Evolutionary conservation across 2,113 vertebrate species (phyloP).

Genomic region (Parus major): DNA sequence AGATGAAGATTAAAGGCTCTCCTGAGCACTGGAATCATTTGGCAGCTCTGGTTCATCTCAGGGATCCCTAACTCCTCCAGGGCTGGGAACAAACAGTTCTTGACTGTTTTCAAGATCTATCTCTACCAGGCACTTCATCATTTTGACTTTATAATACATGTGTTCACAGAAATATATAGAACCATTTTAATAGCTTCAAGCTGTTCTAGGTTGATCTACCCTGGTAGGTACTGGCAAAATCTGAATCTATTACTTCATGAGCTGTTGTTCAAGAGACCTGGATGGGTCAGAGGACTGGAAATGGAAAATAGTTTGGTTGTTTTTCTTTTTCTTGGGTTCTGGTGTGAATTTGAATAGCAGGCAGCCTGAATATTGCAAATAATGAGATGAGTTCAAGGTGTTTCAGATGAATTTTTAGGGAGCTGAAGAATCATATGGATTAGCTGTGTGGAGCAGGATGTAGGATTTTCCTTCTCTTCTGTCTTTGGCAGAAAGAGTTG

Average conservation of each 20-base stretch:
- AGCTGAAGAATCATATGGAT: neutral
- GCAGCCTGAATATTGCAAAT: neutral
- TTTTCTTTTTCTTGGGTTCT: neutral
- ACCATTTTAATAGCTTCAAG: slow-evolving; percentile 50
- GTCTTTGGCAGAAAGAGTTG: neutral
- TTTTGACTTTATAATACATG: neutral
- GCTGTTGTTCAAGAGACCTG: neutral
- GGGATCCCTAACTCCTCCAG: slow-evolving; percentile 13
- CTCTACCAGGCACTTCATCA: slow-evolving; percentile 8
- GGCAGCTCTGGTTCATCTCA: neutral
- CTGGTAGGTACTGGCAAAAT: slow-evolving; percentile 32
- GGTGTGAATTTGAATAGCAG: neutral
- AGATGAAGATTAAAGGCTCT: slow-evolving; percentile 5
- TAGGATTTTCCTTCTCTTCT: neutral
- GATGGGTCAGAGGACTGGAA: neutral
- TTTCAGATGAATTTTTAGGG: neutral
- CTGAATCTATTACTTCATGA: neutral
- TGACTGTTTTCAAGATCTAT: slow-evolving; percentile 55
- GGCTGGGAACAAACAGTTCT: slow-evolving; percentile 46
- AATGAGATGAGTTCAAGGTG: neutral
- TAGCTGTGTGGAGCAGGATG: neutral
- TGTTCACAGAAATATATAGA: slow-evolving; percentile 11
- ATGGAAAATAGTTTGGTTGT: neutral
- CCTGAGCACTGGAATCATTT: neutral
- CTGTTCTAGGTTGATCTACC: neutral